Percentiles rank a stretch among this genome's conserved stretches.
phyloP scores from a whole-genome alignment of 2,113 vertebrate species.

The Lanius ludovicianus region DNA sequence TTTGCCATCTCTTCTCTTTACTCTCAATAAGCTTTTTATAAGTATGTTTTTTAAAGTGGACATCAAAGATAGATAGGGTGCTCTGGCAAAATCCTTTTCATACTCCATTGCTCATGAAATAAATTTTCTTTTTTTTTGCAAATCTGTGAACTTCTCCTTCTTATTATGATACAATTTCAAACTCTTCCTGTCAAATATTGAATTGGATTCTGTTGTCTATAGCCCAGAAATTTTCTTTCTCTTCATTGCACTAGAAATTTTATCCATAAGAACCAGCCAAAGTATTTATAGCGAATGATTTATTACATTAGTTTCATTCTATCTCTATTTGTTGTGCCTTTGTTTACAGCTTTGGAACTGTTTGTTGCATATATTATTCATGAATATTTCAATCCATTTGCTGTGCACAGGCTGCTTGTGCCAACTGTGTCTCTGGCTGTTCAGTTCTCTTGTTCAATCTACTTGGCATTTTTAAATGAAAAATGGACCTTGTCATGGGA shows the following conservation, averaged over 20 bases:
- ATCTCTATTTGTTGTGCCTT: background rate
- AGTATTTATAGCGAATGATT: slow-evolving; percentile 14
- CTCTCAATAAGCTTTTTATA: background rate
- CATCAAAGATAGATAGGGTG: background rate
- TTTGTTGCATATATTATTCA: background rate
- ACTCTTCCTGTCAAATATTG: background rate
- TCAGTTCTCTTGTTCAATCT: background rate
- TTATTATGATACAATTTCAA: background rate
- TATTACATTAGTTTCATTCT: background rate
- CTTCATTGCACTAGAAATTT: background rate
- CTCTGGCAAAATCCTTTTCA: background rate
- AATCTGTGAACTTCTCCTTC: background rate
- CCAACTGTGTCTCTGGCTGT: background rate
- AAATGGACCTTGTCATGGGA: background rate
- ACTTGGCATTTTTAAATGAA: background rate
- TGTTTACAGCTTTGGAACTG: background rate
- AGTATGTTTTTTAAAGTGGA: background rate
- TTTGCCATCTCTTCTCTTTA: background rate
- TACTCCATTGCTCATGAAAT: background rate
- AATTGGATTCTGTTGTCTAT: background rate
- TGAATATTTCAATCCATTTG: background rate
- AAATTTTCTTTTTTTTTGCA: background rate
- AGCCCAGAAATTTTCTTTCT: background rate
- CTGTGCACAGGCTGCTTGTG: background rate
- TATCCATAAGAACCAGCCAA: background rate